phyloP scores from a whole-genome alignment of 2,797 vertebrate species.

The Oreochromis grahami region DNA sequence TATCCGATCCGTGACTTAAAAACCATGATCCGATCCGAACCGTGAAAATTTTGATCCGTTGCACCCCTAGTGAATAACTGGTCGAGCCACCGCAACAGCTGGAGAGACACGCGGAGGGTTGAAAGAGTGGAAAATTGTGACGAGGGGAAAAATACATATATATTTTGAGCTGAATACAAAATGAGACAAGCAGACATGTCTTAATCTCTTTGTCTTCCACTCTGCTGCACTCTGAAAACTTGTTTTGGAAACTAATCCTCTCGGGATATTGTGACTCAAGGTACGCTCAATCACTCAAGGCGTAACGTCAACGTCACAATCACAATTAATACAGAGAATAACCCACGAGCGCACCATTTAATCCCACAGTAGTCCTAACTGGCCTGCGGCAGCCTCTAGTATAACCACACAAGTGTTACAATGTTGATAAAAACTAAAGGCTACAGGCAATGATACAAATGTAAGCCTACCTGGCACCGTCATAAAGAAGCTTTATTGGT shows the following conservation, averaged over 20 bases:
- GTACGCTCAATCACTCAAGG: neutral
- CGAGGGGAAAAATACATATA: neutral
- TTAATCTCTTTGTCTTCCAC: conserved; percentile 2
- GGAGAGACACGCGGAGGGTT: neutral
- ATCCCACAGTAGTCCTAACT: conserved; percentile 3
- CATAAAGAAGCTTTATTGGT: conserved; percentile 54
- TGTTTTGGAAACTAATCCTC: neutral
- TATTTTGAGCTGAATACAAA: neutral
- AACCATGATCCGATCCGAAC: no score
- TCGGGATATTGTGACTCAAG: neutral
- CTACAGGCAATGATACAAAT: neutral
- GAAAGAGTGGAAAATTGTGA: conserved; percentile 10
- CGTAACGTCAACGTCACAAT: neutral
- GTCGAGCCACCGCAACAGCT: conserved; percentile 25
- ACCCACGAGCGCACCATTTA: conserved; percentile 2
- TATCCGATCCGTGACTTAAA: no score
- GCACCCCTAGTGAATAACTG: conserved; percentile 51
- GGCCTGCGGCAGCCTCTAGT: neutral
- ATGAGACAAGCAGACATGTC: neutral
- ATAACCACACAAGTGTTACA: conserved; percentile 19
- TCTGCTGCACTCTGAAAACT: neutral
- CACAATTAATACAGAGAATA: neutral
- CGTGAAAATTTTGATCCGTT: no score
- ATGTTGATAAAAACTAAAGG: conserved; percentile 25
- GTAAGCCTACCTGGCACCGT: conserved; percentile 10